phyloP scores from a whole-genome alignment of 1,140 invertebrate species.

The Lordiphosa clarofinis region DNA sequence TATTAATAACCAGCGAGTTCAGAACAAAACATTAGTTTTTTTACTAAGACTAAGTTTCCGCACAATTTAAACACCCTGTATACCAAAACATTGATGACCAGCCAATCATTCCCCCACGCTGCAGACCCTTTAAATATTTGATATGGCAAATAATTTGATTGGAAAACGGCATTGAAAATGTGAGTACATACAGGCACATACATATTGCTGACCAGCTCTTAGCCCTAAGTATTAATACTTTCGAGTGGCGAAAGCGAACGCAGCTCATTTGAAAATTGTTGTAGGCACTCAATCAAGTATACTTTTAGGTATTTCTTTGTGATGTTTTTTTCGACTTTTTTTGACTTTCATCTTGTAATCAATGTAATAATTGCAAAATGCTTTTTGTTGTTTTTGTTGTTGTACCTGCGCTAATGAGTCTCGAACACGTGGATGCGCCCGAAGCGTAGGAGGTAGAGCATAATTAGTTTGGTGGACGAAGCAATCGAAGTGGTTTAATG shows the following conservation, averaged over 20 bases:
- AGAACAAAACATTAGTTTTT: too few relatives aligned
- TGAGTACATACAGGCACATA: conserved; percentile 4
- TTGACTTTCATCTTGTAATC: conserved; percentile 47
- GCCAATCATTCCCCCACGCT: conserved; percentile 27
- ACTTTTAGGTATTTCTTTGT: background rate
- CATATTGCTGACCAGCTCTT: background rate
- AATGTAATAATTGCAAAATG: conserved; percentile 64
- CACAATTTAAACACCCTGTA: conserved; percentile 36
- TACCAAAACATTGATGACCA: conserved; percentile 14
- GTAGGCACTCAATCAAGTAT: conserved; percentile 2
- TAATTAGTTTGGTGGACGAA: conserved; percentile 53
- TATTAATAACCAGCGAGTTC: too few relatives aligned
- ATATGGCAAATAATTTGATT: conserved; percentile 72
- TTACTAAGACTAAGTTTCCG: too few relatives aligned
- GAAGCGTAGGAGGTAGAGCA: conserved; percentile 29
- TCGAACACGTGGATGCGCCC: conserved; percentile 21
- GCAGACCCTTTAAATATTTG: conserved; percentile 65
- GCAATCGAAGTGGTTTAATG: conserved; percentile 57
- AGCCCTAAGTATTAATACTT: too few relatives aligned
- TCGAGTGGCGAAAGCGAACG: too few relatives aligned
- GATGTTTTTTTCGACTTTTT: conserved; percentile 1
- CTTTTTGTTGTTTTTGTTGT: conserved; percentile 45
- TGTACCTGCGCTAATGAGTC: conserved; percentile 54
- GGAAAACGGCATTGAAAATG: conserved; percentile 42
- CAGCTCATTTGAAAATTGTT: conserved; percentile 17